A percentile compares a stretch with the other conserved stretches of the same genome.
These are phyloP conservation scores for Amyelois transitella DNA, from an alignment of 1,140 invertebrate genomes.

Conservation along the genomic window DNA sequence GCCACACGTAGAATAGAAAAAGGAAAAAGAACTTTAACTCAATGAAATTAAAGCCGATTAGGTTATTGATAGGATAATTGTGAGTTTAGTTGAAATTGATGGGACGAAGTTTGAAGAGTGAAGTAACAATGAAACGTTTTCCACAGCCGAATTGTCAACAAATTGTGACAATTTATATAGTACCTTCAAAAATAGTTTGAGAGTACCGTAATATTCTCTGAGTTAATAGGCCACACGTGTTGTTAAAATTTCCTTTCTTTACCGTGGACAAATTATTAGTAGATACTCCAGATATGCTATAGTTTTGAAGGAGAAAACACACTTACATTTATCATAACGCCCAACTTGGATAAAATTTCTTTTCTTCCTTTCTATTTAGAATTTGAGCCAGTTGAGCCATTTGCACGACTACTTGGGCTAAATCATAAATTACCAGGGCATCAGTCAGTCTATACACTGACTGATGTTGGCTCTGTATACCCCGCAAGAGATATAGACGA, in stretches of 20 bases:
- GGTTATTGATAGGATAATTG: background rate
- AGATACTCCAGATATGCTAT: too few relatives aligned
- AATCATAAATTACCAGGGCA: too few relatives aligned
- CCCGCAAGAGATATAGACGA: too few relatives aligned
- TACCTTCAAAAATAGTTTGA: background rate
- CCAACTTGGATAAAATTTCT: too few relatives aligned
- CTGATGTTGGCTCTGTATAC: too few relatives aligned
- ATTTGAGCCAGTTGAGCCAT: too few relatives aligned
- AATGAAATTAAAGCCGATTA: background rate
- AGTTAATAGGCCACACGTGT: background rate
- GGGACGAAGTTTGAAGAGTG: background rate
- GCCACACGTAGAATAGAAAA: too few relatives aligned
- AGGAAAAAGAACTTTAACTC: background rate
- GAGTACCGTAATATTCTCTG: background rate
- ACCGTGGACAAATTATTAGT: background rate
- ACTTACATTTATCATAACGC: too few relatives aligned
- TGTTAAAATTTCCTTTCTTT: background rate
- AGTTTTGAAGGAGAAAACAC: too few relatives aligned
- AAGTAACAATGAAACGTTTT: background rate
- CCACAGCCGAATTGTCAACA: background rate
- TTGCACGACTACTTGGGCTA: too few relatives aligned
- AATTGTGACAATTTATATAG: background rate
- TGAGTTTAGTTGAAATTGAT: background rate
- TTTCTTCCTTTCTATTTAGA: too few relatives aligned
- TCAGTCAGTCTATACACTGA: too few relatives aligned